phyloP scores from a whole-genome alignment of 2,888 invertebrate genomes.

The Hofmannophila pseudospretella region DNA sequence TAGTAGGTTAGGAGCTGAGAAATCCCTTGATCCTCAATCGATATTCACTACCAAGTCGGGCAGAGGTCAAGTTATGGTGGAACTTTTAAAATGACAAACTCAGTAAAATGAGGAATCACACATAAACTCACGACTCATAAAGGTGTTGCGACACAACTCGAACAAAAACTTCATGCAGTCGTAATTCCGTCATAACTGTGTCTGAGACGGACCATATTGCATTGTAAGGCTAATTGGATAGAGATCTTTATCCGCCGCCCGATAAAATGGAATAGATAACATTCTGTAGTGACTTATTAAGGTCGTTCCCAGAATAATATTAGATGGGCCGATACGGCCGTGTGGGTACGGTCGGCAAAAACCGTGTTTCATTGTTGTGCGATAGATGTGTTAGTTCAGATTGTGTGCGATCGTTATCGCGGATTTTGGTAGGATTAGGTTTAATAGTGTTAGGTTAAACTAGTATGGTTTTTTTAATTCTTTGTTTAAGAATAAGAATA shows the following conservation, averaged over 20 bases:
- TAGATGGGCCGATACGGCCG: constrained; percentile 70
- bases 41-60: no score
- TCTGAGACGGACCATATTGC: constrained; percentile 71
- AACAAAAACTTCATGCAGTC: constrained; percentile 23
- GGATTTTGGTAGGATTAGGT: no score
- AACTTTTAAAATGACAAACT: no score
- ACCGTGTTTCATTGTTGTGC: constrained; percentile 10
- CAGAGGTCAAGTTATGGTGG: no score
- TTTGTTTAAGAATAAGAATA: no score
- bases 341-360: constrained; percentile 54
- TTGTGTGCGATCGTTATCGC: background rate
- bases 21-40: no score
- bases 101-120: no score
- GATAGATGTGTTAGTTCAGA: no score
- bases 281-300: constrained; percentile 80
- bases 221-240: constrained; percentile 77
- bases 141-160: constrained; percentile 22
- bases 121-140: constrained; percentile 17
- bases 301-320: constrained; percentile 80
- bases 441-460: no score
- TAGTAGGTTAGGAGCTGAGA: no score
- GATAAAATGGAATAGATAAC: constrained; percentile 79
- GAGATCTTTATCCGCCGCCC: constrained; percentile 69
- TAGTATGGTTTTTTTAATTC: no score
- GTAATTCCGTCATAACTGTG: constrained; percentile 58